These are phyloP conservation scores for Halcyon malimbica DNA, from an alignment of 2,113 vertebrate species.

Conservation along the genomic window DNA sequence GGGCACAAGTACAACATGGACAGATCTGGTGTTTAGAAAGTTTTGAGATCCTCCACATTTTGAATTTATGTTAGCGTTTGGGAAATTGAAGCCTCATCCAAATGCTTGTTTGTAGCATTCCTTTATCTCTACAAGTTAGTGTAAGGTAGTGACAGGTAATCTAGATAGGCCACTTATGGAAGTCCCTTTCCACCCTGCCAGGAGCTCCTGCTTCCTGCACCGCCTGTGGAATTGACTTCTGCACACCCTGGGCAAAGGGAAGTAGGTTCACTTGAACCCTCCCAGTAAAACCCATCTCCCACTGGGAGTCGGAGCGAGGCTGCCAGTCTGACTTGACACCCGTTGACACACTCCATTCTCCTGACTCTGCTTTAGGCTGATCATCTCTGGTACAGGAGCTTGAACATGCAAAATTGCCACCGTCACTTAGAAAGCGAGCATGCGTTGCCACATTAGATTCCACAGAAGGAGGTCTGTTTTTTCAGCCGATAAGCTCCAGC, in stretches of 20 bases:
- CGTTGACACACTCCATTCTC: neutral
- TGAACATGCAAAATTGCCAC: neutral
- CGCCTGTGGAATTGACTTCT: neutral
- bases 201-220: neutral
- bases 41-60: neutral
- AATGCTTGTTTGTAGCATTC: neutral
- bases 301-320: fast-evolving
- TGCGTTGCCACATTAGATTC: fast-evolving
- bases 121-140: neutral
- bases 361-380: neutral
- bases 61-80: neutral
- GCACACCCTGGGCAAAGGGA: neutral
- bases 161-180: neutral
- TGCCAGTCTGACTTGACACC: neutral
- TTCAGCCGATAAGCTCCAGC: neutral
- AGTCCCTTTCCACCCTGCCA: neutral
- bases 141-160: neutral
- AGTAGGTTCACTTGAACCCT: neutral
- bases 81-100: neutral
- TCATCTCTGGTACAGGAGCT: neutral
- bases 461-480: neutral
- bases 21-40: neutral
- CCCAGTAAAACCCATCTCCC: neutral
- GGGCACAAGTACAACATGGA: fast-evolving
- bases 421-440: neutral